Base-by-base conservation (phyloP, 2,113 vertebrate species). In the Cyanoramphus novaezelandiae region DNA sequence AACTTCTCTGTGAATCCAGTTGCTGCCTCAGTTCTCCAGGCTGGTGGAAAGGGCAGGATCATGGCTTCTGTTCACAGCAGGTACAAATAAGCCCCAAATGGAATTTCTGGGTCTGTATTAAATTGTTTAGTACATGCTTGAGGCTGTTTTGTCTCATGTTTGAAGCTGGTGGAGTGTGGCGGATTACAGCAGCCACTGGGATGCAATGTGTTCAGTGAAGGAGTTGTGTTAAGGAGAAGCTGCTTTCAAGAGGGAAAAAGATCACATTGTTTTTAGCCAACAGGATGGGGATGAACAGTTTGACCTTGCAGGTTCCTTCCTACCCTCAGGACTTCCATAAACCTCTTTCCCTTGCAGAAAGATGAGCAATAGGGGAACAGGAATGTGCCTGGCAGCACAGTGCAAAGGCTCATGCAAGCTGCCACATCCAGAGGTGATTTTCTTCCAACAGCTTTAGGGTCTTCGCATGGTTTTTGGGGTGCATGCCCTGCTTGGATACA, bases 351-450 rank as follows among this genome's bases (percentile, higher is more conserved):
- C n/a, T 47, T 63, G 31, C 37, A 27, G 50, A 53, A 62, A n/a
- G 5, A 25, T 0, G 9, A 67, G 37, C 1, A 12, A 4, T 3
- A 10, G 44, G 0, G 24, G 39, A 10, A 3, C 7, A 29, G 17
- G 23, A 62, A 24, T 0, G 0, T 2, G 3, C 1, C 29, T 7
- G 35, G 6, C 4, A 10, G 46, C 0, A 2, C 18, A 77, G 27
- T 25, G 50, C 24, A 47, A 70, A 82, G 35, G 63, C 5, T 28
- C 44, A 14, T 2, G 1, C 1, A 3, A 3, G 13, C 49, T 4
- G 2, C 65, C 33, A 1, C 46, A 4, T 41, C 1, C 0, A 4
- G 7, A 1, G 3, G 41, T 47, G 8, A 29, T 63, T 53, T 13
- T 43, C 5, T 84, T 27, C 52, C 11, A 8, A 2, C 29, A 7